Evolutionary conservation across 2,113 vertebrate genomes (phyloP).

Genomic region (Ardeotis arabs): DNA sequence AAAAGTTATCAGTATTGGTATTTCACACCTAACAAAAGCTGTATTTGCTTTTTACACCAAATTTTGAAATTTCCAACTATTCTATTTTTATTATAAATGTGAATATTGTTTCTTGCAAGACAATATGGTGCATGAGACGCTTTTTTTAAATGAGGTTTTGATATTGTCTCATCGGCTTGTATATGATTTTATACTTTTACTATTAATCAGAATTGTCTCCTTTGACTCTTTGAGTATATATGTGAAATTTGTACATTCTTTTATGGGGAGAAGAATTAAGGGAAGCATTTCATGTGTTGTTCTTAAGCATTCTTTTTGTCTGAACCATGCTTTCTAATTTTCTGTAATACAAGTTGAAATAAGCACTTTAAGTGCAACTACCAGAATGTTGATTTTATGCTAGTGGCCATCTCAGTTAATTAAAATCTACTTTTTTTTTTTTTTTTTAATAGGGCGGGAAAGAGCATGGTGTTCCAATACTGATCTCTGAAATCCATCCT

Average conservation of each 20-base stretch:
- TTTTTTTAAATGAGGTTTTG: neutral
- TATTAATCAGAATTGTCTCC: neutral
- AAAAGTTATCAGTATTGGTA: neutral
- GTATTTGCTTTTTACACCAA: neutral
- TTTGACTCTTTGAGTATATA: neutral
- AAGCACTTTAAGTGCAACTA: neutral
- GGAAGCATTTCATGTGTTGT: neutral
- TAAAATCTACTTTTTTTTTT: neutral
- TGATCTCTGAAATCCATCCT: conserved; percentile 97
- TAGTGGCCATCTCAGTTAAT: neutral
- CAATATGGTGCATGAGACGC: fast-evolving
- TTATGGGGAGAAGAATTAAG: neutral
- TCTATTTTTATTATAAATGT: neutral
- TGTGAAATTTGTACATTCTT: neutral
- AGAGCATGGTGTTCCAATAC: conserved; percentile 96
- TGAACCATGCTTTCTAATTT: neutral
- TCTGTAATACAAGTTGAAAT: neutral
- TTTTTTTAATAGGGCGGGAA: conserved; percentile 87
- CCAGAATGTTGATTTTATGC: neutral
- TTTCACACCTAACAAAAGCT: neutral
- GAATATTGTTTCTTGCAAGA: neutral
- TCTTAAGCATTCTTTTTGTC: neutral
- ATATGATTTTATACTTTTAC: neutral
- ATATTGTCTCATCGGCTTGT: neutral
- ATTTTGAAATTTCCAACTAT: neutral